These are phyloP conservation scores for Dufourea novaeangliae DNA, from an alignment of 1,140 invertebrate species.

Conservation along the genomic window DNA sequence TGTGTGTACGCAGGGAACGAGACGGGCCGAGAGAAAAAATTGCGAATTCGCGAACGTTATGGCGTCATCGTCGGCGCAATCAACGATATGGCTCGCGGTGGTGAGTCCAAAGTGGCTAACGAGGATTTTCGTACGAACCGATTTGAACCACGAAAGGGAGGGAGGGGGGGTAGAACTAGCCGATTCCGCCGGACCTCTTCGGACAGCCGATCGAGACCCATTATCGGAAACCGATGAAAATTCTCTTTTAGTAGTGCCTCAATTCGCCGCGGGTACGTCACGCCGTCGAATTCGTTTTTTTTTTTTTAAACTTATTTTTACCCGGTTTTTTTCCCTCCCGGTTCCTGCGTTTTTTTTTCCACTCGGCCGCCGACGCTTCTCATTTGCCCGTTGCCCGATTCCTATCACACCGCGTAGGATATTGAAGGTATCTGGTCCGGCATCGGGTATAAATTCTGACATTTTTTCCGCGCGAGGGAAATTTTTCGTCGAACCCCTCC, in stretches of 20 bases:
- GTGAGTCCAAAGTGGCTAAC: slow-evolving; percentile 58
- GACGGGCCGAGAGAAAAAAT: not conserved
- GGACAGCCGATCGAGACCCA: slow-evolving; percentile 55
- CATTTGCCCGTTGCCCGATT: slow-evolving; percentile 45
- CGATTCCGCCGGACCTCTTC: slow-evolving; percentile 49
- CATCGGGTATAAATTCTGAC: slow-evolving; percentile 52
- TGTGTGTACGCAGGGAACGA: not conserved
- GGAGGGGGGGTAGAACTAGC: slow-evolving; percentile 11
- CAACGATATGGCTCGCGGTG: slow-evolving; percentile 31
- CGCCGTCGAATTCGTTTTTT: slow-evolving; percentile 47
- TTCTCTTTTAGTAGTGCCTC: slow-evolving; percentile 61
- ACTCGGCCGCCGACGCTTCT: slow-evolving; percentile 33
- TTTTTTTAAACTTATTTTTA: not conserved
- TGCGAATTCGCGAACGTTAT: not conserved
- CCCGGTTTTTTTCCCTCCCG: not conserved
- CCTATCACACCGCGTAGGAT: slow-evolving; percentile 32
- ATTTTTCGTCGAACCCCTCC: not conserved
- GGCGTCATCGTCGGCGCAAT: slow-evolving; percentile 9
- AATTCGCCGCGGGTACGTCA: slow-evolving; percentile 46
- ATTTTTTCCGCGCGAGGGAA: slow-evolving; percentile 24
- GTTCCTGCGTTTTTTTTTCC: not conserved
- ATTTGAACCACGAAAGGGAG: slow-evolving; percentile 20
- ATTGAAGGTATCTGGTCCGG: slow-evolving; percentile 40
- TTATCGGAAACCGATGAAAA: slow-evolving; percentile 69
- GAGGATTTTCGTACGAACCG: slow-evolving; percentile 55